Evolutionary conservation across 1,140 invertebrate genomes (phyloP), one percentile per base, ranked within the genome.

Genomic region (Orussus abietinus): DNA sequence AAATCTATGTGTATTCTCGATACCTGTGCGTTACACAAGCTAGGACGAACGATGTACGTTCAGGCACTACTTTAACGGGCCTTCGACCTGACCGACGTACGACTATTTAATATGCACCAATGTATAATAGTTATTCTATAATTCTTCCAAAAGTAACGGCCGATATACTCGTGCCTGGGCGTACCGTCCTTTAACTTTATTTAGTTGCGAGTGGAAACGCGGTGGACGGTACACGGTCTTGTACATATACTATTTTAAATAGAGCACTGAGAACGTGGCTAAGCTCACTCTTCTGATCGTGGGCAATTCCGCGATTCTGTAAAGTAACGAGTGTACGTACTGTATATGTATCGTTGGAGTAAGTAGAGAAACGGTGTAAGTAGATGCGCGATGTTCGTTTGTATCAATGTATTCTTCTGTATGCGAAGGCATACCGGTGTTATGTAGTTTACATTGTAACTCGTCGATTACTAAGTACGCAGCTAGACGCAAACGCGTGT

Each of bases 1-100:
- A 69, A 70, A 58, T 64, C 52, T 63, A 61, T 44, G 55, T 64
- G 58, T 67, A 67, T 66, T 59, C 48, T 55, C 49, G 42, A 57
- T 56, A 57, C 46, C 47, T 59, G 50, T 50, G 47, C 50, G 55
- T 55, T 59, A 47, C 47, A 59, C 33, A 34, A 18, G 38, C 37
- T 11, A 32, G 38, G 22, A 22, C 26, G 25, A 33, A 47, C 21
- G 20, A 46, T 31, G 30, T 46, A 41, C 42, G 45, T 45, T 31
- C 45, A 34, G 40, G 21, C 38, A 37, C n/a, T n/a, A n/a, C n/a
- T n/a, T n/a, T n/a, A n/a, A n/a, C n/a, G n/a, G n/a, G n/a, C 53
- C 22, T 30, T 35, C 34, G 44, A 15, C 26, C 13, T n/a, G n/a
- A 3, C 9, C 30, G 12, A 14, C 21, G 18, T 20, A 15, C 35